Evolutionary conservation across 2,113 vertebrate species (phyloP), one percentile per base, ranked within the genome.

Genomic region (Channa argus): DNA sequence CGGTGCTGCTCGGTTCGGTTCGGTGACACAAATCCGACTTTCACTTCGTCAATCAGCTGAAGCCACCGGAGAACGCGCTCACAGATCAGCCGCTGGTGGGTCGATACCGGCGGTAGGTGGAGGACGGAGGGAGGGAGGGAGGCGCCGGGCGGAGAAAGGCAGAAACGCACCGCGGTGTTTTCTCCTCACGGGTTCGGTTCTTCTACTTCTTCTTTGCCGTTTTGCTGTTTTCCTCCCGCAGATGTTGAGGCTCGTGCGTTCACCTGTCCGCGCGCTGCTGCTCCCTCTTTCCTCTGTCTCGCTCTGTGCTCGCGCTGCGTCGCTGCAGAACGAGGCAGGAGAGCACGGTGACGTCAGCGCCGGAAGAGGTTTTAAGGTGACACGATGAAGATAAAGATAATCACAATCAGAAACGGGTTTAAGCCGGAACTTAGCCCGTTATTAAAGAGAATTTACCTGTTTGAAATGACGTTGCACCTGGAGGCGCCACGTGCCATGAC

Each of bases 341-440:
- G 52, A 47, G 74, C 47, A 61, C 44, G 37, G 80, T 91, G 88
- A 91, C 88, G 90, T 89, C 88, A 90, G 70, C 59, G 44, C 62
- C n/a, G 61, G 67, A 68, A 51, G 80, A 53, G 52, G 46, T 63
- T 56, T 82, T 77, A 62, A 81, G 74, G 79, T 64, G 78, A 66
- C 50, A 65, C 12, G 58, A 50, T 13, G 61, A 61, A 4, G 44
- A 10, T 37, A 59, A 50, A 3, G 44, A 46, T 7, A 50, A 24
- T 4, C 44, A 34, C 7, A 59, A 41, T 7, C 6, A 7, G 39
- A 4, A 41, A 7, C 39, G 4, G 39, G 39, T 41, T 7, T 41
- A 7, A 5, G 4, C 6, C 24, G 24, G 24, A 24, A 24, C 24
- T 24, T 24, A 24, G 24, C 24, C 24, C 24, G 24, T 24, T 24